Conservation (phyloP, 1,140 invertebrate species). For the Heliconius hewitsoni region DNA sequence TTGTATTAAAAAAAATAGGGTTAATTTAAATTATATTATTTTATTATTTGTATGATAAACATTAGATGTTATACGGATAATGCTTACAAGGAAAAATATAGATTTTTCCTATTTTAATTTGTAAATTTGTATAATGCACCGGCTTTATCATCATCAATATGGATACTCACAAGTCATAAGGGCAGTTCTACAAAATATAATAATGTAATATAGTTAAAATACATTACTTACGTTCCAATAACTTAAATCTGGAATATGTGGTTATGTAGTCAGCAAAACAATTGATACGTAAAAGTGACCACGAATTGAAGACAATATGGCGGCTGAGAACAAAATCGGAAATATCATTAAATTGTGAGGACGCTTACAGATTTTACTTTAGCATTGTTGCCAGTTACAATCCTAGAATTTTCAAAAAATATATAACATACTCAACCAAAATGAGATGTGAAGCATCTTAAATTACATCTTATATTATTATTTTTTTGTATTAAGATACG, state of each 20-base stretch:
- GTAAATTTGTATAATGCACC: not conserved
- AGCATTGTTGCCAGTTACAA: not conserved
- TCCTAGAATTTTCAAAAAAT: not conserved
- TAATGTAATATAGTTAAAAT: not conserved
- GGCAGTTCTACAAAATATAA: not conserved
- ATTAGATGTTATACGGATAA: too few relatives aligned
- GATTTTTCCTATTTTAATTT: not conserved
- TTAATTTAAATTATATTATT: too few relatives aligned
- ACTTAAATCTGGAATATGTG: not conserved
- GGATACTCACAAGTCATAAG: not conserved
- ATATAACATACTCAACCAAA: too few relatives aligned
- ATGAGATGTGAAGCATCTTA: too few relatives aligned
- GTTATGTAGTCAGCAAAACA: not conserved
- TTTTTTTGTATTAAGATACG: too few relatives aligned
- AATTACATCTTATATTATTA: too few relatives aligned
- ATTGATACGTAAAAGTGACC: not conserved
- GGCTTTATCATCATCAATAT: not conserved
- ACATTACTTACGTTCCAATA: slow-evolving; percentile 18
- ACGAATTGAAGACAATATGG: slow-evolving; percentile 1
- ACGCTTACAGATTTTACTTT: not conserved
- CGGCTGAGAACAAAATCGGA: not conserved
- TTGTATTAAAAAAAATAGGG: too few relatives aligned
- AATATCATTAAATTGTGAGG: not conserved
- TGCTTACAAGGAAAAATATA: not conserved
- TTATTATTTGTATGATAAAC: too few relatives aligned